Conservation (phyloP, 2,113 vertebrate genomes). For the Uria aalge region DNA sequence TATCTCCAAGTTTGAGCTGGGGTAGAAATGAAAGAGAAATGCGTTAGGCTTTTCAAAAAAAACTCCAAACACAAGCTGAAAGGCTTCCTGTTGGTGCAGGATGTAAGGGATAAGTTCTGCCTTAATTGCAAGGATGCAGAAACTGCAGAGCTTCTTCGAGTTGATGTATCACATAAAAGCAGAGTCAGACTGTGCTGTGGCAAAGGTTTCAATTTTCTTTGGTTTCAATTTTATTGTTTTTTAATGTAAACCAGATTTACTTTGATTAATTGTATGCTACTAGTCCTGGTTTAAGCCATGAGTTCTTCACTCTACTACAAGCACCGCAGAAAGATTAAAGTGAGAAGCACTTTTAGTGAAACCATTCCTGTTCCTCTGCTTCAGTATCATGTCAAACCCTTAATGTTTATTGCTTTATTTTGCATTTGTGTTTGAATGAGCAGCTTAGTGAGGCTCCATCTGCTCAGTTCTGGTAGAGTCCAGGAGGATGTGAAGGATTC, state of each 20-base stretch:
- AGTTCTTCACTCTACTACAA: neutral
- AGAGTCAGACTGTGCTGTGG: neutral
- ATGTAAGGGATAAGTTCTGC: neutral
- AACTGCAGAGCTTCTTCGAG: neutral
- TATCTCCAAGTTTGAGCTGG: neutral
- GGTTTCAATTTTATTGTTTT: neutral
- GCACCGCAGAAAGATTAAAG: neutral
- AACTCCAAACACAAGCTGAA: neutral
- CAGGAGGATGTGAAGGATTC: neutral
- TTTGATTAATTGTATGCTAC: neutral
- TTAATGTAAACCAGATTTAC: neutral
- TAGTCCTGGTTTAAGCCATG: neutral
- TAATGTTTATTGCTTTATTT: neutral
- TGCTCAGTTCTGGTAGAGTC: neutral
- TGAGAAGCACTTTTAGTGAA: neutral
- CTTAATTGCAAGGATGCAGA: neutral
- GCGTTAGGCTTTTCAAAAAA: neutral
- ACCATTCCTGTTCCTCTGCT: neutral
- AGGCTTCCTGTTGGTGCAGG: neutral
- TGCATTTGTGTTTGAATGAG: neutral
- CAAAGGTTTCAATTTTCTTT: neutral
- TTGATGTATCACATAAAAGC: neutral
- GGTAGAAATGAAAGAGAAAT: neutral
- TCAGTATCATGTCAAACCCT: neutral
- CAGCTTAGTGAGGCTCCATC: constrained; percentile 13